phyloP scores from a whole-genome alignment of 2,113 vertebrate genomes.

The Trogon surrucura region DNA sequence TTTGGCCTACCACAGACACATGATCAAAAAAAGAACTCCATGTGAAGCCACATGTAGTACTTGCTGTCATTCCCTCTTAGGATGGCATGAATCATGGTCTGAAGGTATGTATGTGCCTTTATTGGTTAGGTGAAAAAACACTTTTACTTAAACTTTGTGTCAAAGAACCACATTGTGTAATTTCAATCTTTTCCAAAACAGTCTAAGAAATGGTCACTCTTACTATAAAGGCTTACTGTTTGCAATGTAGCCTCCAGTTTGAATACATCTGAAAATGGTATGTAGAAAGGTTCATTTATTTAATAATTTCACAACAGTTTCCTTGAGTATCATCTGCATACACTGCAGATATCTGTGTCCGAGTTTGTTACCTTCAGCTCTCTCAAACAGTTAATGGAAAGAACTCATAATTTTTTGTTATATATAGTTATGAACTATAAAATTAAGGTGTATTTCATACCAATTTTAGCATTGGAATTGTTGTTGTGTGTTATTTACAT shows the following conservation, averaged over 20 bases:
- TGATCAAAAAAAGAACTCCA: background rate
- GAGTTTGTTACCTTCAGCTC: background rate
- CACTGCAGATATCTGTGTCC: background rate
- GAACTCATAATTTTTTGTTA: background rate
- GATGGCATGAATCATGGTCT: background rate
- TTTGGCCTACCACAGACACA: background rate
- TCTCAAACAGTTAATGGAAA: background rate
- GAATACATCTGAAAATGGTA: background rate
- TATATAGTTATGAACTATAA: background rate
- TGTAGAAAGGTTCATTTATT: background rate
- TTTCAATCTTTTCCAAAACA: background rate
- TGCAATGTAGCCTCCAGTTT: background rate
- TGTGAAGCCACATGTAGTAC: background rate
- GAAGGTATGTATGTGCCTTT: background rate
- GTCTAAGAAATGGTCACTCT: background rate
- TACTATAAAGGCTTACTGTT: background rate
- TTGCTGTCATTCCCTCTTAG: background rate
- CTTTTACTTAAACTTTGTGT: background rate
- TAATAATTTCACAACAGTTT: background rate
- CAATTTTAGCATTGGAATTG: background rate
- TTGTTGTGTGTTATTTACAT: background rate
- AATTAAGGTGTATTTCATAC: background rate
- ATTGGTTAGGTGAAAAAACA: background rate
- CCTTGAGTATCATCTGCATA: background rate
- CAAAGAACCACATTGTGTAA: background rate